Evolutionary conservation across 2,797 vertebrate species (phyloP), one percentile per base, ranked within the genome.

Genomic region (Microhierax caerulescens): DNA sequence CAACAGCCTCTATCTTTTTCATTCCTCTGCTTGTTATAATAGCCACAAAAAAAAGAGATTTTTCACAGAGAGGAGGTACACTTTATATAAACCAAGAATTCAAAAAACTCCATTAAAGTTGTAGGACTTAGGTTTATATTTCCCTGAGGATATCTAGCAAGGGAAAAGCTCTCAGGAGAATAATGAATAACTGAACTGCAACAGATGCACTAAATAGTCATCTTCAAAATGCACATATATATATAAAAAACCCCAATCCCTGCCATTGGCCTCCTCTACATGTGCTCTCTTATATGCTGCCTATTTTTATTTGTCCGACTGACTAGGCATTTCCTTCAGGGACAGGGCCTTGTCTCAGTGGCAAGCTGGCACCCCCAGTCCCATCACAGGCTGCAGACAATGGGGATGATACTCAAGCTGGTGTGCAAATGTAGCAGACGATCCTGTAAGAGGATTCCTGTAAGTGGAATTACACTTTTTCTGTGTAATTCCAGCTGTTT

Each of bases 281-380:
- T 34, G n/a, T 32, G 14, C 20, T 87, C 7, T 86, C 67, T 73
- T 41, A 85, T 12, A 69, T 5, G 7, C 7, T 69, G 51, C 13
- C 13, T 73, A 21, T 36, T 83, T 82, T 78, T 56, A 24, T 43
- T 92, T 90, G 22, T 41, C 64, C 36, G 41, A 75, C 1, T 53
- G 74, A 45, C 30, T n/a, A 22, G n/a, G 17, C 10, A 25, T 50
- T 73, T 88, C 15, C 22, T 59, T 51, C 20, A 19, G 85, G 41
- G 34, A 61, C 39, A 3, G 6, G 75, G 51, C 53, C 60, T 59
- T 13, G 27, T 39, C n/a, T 51, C 0, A 0, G 25, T 13, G 22
- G 32, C 60, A 76, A 41, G 60, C 23, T 56, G 82, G 56, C 50
- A 85, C 12, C 11, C 47, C 21, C 45, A 43, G 36, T 23, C 36